Evolutionary conservation across 92 coral and sea anemone species (phyloP), one percentile per base, ranked within the genome.

Genomic region (Ricordea florida): DNA sequence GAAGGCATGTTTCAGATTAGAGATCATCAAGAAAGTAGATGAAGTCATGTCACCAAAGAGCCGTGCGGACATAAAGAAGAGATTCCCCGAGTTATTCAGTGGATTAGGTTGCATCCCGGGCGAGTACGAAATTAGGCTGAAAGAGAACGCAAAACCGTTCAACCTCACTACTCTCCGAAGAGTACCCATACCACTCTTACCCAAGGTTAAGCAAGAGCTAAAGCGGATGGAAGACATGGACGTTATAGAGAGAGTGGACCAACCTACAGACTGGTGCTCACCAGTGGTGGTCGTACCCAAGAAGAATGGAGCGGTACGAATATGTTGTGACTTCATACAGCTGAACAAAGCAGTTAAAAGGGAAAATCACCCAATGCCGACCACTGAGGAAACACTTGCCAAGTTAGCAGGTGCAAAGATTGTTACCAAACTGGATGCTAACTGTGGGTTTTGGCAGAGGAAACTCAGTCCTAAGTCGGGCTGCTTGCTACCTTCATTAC

Each of bases 181-280:
- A 43, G 75, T 74, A 13, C 76, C 88, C 14, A 57, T 79, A 28
- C 89, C 85, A 25, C 89, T 76, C 14, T 76, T 59, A 38, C 49
- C 63, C 24, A 66, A 78, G 44, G 60, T 69, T n/a, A 41, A 81
- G 62, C 48, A 62, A 37, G 69, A 82, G 62, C 63, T 82, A 4
- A 23, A 61, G 28, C 44, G 65, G 10, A 73, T 82, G 77, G 44
- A 40, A 21, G 59, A 11, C 33, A 32, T 69, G 17, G 78, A 75
- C 25, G 77, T 74, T n/a, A 75, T 74, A 13, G 57, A 21, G 42
- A 74, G 46, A 32, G 81, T 81, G 10, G 76, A 64, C 29, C 52
- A 31, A 22, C 81, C 86, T 0, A 80, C 81, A 18, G 86, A 80
- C 11, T 76, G 88, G 84, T 82, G 88, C 44, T 65, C 83, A 29